Conservation (phyloP, 2,797 vertebrate species). For the Chrysolophus pictus region DNA sequence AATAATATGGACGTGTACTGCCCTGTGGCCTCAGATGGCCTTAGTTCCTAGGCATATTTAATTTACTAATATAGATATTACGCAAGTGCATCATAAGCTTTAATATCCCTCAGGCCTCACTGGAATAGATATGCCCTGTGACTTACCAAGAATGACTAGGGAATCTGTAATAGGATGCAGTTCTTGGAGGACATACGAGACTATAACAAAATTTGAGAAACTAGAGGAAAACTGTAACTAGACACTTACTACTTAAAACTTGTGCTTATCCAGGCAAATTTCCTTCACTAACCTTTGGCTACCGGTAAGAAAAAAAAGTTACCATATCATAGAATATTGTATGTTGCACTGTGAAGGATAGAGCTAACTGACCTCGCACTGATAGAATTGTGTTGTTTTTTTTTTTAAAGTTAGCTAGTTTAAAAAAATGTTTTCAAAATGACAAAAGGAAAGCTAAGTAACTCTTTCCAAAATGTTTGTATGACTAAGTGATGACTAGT, state of each 20-base stretch:
- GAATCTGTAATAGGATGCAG: background rate
- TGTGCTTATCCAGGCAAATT: background rate
- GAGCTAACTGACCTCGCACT: background rate
- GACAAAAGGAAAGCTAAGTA: background rate
- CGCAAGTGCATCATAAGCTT: background rate
- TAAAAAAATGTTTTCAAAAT: background rate
- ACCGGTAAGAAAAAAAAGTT: background rate
- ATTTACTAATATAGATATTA: conserved; percentile 17
- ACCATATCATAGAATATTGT: background rate
- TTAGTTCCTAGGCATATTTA: background rate
- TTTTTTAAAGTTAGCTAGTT: background rate
- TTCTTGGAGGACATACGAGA: background rate
- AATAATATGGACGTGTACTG: background rate
- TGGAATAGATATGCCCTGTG: background rate
- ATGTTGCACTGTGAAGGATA: background rate
- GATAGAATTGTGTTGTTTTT: background rate
- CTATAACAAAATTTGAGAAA: background rate
- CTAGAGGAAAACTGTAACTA: background rate
- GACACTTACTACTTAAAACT: background rate
- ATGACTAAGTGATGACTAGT: background rate
- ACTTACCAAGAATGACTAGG: background rate
- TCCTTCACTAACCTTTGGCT: background rate
- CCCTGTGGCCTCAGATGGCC: background rate
- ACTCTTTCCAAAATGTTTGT: background rate
- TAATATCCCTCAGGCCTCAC: background rate